These are phyloP conservation scores for Telmatherina bonti DNA, from an alignment of 2,797 vertebrate genomes.

Conservation along the genomic window DNA sequence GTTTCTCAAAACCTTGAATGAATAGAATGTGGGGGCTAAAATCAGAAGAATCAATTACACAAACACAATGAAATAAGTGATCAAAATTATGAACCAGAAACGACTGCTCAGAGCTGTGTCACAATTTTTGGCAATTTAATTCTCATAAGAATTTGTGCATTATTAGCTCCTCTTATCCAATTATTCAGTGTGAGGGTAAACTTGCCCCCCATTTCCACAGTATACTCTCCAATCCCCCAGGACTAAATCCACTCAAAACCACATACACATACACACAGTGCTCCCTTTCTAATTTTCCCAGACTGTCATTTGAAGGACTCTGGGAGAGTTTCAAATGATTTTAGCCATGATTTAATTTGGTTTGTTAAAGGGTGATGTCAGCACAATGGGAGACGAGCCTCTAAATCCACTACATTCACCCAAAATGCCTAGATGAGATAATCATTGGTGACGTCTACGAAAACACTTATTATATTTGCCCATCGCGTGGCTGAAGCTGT, in stretches of 20 bases:
- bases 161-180: constrained; percentile 64
- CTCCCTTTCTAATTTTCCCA: constrained; percentile 81
- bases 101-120: constrained; percentile 9
- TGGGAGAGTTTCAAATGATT: constrained; percentile 85
- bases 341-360: constrained; percentile 87
- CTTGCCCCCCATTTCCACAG: constrained; percentile 79
- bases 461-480: constrained; percentile 95
- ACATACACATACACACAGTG: constrained; percentile 42
- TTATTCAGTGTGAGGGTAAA: constrained; percentile 77
- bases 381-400: constrained; percentile 90
- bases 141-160: constrained; percentile 67
- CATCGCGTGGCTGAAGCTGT: constrained; percentile 90
- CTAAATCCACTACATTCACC: constrained; percentile 92
- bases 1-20: constrained; percentile 7
- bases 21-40: neutral
- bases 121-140: constrained; percentile 56
- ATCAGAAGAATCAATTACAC: constrained; percentile 6
- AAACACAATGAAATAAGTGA: constrained; percentile 16
- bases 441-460: constrained; percentile 90
- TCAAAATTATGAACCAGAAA: neutral
- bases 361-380: constrained; percentile 88
- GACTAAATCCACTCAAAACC: constrained; percentile 56
- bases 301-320: constrained; percentile 82
- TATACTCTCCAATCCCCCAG: constrained; percentile 51
- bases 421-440: constrained; percentile 91